Evolutionary conservation across 1,140 invertebrate genomes (phyloP).

Genomic region (Dufourea novaeangliae): DNA sequence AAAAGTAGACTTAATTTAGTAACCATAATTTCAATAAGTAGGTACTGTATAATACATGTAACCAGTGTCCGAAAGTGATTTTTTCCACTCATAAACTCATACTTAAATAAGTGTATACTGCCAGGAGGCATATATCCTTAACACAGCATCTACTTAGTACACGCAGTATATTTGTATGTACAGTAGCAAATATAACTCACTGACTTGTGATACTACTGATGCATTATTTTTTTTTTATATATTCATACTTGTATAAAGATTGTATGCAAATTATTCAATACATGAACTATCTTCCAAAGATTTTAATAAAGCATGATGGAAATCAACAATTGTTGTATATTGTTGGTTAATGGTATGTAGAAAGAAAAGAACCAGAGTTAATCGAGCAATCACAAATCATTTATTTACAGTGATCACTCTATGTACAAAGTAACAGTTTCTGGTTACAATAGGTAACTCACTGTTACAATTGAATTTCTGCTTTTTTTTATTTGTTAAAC

Average conservation of each 20-base stretch:
- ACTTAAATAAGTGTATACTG: too few species aligned
- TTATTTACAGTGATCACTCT: conserved; percentile 69
- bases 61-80: too few species aligned
- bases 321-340: background rate
- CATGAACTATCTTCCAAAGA: background rate
- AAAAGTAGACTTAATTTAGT: too few species aligned
- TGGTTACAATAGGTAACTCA: conserved; percentile 59
- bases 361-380: conserved; percentile 17
- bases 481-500: conserved; percentile 22
- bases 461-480: conserved; percentile 49
- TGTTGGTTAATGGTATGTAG: background rate
- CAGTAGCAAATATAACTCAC: background rate
- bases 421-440: conserved; percentile 73
- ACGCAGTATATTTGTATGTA: too few species aligned
- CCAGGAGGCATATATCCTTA: too few species aligned
- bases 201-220: background rate
- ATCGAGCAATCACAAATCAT: conserved; percentile 55
- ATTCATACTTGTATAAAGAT: conserved; percentile 4
- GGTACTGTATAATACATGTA: too few species aligned
- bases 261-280: conserved; percentile 25
- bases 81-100: too few species aligned
- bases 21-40: too few species aligned
- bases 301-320: conserved; percentile 8
- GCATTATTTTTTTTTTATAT: conserved; percentile 6
- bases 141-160: too few species aligned